These are phyloP conservation scores for Pollenia amentaria DNA, from an alignment of 2,888 invertebrate species.

Conservation along the genomic window DNA sequence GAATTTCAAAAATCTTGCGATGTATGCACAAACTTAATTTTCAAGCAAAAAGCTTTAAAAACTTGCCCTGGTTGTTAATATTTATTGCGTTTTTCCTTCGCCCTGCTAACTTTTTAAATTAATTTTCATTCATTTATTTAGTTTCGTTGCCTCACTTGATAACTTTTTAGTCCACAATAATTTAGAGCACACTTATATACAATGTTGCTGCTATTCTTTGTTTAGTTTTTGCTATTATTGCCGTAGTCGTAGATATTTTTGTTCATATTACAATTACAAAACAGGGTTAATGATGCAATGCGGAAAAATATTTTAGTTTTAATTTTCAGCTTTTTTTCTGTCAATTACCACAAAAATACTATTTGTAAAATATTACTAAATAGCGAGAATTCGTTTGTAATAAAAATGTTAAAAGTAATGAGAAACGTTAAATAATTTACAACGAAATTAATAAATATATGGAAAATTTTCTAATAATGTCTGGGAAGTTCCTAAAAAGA, in stretches of 20 bases:
- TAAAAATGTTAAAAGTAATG: constrained; percentile 12
- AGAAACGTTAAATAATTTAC: constrained; percentile 3
- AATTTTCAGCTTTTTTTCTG: neutral
- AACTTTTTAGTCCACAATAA: constrained; percentile 36
- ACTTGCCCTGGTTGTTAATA: constrained; percentile 31
- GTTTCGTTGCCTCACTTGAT: constrained; percentile 53
- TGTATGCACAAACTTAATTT: too few species aligned
- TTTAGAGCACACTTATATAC: constrained; percentile 45
- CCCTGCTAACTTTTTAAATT: constrained; percentile 34
- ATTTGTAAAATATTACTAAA: constrained; percentile 4
- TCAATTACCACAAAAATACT: constrained; percentile 24
- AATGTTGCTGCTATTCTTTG: constrained; percentile 25
- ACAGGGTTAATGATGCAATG: constrained; percentile 68
- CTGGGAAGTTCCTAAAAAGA: neutral
- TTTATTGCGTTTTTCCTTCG: constrained; percentile 18
- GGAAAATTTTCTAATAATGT: neutral
- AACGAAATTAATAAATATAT: neutral
- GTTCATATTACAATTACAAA: constrained; percentile 48
- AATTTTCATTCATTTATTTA: constrained; percentile 42
- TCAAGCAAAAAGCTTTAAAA: too few species aligned
- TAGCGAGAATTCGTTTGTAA: constrained; percentile 3
- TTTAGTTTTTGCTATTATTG: neutral
- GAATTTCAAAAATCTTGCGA: too few species aligned
- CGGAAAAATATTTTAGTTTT: constrained; percentile 59
- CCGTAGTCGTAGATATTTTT: constrained; percentile 9